A percentile compares a stretch with the other conserved stretches of the same genome.
Evolutionary conservation across 2,797 vertebrate species (phyloP).

Genomic region (Carcharodon carcharias): DNA sequence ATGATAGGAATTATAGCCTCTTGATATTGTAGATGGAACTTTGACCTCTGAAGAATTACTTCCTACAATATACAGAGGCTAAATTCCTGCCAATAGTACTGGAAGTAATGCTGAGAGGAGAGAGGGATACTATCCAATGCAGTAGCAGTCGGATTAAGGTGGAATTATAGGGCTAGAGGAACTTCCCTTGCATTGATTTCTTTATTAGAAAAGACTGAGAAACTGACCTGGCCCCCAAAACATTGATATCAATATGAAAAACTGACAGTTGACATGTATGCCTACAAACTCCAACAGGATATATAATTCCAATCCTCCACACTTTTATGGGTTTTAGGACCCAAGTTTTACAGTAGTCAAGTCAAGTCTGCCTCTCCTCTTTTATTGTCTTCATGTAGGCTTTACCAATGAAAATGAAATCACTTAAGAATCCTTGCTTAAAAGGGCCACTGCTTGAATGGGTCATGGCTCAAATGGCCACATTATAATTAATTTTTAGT

Average conservation of each 20-base stretch:
- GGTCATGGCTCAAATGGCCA: neutral
- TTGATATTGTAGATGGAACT: neutral
- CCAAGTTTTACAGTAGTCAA: neutral
- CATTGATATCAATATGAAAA: neutral
- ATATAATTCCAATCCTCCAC: neutral
- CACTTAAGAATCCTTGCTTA: neutral
- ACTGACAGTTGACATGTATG: neutral
- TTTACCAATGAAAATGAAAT: neutral
- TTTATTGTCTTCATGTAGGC: neutral
- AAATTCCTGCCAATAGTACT: neutral
- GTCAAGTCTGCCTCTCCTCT: neutral
- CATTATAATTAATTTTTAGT: conserved; percentile 25
- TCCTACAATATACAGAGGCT: neutral
- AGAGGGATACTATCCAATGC: neutral
- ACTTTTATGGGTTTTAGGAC: neutral
- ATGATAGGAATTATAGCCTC: neutral
- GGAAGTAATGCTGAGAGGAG: neutral
- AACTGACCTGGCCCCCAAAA: neutral
- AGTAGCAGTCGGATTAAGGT: neutral
- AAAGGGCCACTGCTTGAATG: neutral
- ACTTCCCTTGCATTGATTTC: neutral
- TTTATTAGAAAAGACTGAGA: neutral
- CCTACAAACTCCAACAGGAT: neutral
- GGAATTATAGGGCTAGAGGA: neutral
- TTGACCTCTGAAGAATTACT: neutral